Evolutionary conservation across 2,113 vertebrate species (phyloP).

Genomic region (Holacanthus passer): DNA sequence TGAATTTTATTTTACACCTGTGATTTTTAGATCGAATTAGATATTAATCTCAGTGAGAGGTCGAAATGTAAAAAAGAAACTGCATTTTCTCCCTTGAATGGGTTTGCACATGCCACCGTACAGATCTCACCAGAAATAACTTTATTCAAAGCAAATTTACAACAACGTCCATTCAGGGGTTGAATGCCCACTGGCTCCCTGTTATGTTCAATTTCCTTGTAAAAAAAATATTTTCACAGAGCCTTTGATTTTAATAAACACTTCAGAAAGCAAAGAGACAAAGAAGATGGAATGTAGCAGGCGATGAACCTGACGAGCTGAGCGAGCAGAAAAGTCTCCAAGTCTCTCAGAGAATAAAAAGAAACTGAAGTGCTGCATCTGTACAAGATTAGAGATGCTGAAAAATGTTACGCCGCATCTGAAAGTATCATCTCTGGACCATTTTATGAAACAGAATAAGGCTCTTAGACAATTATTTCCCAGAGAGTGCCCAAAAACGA

Average conservation of each 20-base stretch:
- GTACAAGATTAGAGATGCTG: constrained; percentile 5
- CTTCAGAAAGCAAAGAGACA: constrained; percentile 21
- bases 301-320: neutral
- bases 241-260: constrained; percentile 24
- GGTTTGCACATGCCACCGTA: neutral
- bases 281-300: neutral
- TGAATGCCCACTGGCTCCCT: neutral
- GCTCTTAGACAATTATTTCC: neutral
- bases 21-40: constrained; percentile 43
- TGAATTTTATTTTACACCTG: constrained; percentile 13
- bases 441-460: neutral
- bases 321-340: constrained; percentile 3
- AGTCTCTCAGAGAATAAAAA: constrained; percentile 7
- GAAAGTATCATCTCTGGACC: neutral
- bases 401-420: neutral
- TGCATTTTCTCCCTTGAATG: constrained; percentile 2
- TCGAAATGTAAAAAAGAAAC: constrained; percentile 32
- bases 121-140: constrained; percentile 13
- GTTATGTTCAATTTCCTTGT: neutral
- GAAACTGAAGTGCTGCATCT: neutral
- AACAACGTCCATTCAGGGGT: neutral
- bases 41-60: constrained; percentile 30
- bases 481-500: neutral
- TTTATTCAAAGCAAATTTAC: neutral
- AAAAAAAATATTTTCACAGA: constrained; percentile 13